phyloP scores from a whole-genome alignment of 2,113 vertebrate species.

The Colius striatus region DNA sequence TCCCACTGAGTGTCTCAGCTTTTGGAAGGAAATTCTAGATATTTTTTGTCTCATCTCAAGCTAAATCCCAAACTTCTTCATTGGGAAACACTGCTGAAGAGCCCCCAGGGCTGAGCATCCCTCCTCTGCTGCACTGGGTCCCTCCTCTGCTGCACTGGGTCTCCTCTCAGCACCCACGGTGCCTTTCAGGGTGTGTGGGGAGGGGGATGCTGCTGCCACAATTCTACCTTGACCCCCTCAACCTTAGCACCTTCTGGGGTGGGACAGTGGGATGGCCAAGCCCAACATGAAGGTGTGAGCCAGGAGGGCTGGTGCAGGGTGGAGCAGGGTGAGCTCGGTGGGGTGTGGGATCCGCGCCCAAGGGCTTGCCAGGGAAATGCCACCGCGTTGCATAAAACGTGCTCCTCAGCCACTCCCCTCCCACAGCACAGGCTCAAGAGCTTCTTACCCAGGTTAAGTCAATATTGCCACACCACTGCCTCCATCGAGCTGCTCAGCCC shows the following conservation, averaged over 20 bases:
- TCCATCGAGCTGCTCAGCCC: background rate
- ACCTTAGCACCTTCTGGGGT: background rate
- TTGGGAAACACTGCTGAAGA: background rate
- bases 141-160: rapidly evolving
- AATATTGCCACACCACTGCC: background rate
- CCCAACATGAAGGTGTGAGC: background rate
- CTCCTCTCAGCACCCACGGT: rapidly evolving
- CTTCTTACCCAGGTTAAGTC: slow-evolving; percentile 30
- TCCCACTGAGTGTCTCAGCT: background rate
- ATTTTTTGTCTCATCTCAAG: background rate
- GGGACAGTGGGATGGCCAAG: background rate
- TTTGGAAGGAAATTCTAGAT: background rate
- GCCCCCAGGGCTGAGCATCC: background rate
- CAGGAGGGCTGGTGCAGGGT: background rate
- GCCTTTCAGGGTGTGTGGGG: rapidly evolving
- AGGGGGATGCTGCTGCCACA: rapidly evolving
- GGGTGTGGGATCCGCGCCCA: background rate
- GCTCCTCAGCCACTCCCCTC: background rate
- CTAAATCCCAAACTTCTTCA: background rate
- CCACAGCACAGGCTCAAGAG: background rate
- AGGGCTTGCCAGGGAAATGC: slow-evolving; percentile 34
- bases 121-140: background rate
- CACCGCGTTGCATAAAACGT: background rate
- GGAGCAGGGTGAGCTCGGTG: background rate
- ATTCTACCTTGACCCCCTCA: background rate